Percentiles rank a stretch among this genome's conserved stretches.
Evolutionary conservation across 2,113 vertebrate genomes (phyloP).

Genomic region (Hippocampus mohnikei): DNA sequence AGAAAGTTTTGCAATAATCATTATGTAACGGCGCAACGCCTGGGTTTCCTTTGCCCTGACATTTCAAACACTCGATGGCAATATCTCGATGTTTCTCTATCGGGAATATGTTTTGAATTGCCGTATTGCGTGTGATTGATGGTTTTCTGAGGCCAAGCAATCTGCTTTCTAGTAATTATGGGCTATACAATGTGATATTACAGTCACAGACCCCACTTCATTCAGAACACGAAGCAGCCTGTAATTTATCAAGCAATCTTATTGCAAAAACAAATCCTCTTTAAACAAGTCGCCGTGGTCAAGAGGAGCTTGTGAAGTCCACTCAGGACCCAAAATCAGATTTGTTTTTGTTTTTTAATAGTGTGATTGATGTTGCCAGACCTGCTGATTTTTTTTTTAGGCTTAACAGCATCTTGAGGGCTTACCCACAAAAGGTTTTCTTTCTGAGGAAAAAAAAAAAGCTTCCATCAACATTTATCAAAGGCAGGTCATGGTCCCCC

Average conservation of each 20-base stretch:
- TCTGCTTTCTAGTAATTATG: slow-evolving; percentile 65
- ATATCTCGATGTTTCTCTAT: slow-evolving; percentile 70
- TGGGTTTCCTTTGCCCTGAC: slow-evolving; percentile 75
- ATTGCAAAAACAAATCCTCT: slow-evolving; percentile 6
- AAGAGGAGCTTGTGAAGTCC: slow-evolving; percentile 2
- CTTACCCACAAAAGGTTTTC: not conserved
- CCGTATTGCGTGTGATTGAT: slow-evolving; percentile 62
- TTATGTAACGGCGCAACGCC: slow-evolving; percentile 71
- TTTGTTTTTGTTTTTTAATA: not conserved
- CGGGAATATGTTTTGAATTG: slow-evolving; percentile 63
- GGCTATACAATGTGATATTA: slow-evolving; percentile 10
- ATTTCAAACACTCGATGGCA: slow-evolving; percentile 73
- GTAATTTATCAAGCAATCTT: slow-evolving; percentile 15
- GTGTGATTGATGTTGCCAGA: not conserved
- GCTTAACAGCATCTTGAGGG: not conserved
- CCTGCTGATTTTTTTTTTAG: not conserved
- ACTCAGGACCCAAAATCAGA: not conserved
- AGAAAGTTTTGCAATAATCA: slow-evolving; percentile 72
- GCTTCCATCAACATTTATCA: not conserved
- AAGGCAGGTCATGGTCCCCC: slow-evolving; percentile 14
- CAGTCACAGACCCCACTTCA: slow-evolving; percentile 3
- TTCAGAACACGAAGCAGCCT: not conserved
- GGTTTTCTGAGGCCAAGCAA: slow-evolving; percentile 60
- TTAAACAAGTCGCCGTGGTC: not conserved
- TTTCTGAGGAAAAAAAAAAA: not conserved